Percentiles rank a stretch among this genome's conserved stretches.
Evolutionary conservation across 2,797 vertebrate species (phyloP).

Genomic region (Peromyscus melanophrys): DNA sequence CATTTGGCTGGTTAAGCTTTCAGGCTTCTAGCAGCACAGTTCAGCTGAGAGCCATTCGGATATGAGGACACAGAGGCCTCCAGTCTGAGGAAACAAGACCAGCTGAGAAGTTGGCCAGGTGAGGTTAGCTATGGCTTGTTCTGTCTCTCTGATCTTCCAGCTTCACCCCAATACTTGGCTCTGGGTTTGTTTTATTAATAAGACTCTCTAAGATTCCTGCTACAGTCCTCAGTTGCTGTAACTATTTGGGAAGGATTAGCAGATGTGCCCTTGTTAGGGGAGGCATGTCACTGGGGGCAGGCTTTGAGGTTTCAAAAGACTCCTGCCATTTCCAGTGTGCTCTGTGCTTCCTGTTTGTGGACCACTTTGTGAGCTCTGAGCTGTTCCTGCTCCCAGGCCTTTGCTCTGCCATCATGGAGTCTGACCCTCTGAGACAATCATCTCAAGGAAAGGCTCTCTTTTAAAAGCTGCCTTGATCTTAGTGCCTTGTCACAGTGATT

Average conservation of each 20-base stretch:
- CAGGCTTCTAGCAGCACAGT: no score
- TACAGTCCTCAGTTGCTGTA: background rate
- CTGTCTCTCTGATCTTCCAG: no score
- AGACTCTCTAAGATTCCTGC: no score
- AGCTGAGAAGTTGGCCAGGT: no score
- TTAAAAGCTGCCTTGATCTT: background rate
- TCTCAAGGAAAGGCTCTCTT: background rate
- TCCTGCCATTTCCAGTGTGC: background rate
- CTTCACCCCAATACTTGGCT: no score
- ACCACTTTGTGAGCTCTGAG: background rate
- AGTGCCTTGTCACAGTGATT: background rate
- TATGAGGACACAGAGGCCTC: no score
- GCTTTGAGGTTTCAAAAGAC: background rate
- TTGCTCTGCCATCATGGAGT: background rate
- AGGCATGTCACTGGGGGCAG: background rate
- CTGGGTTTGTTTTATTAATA: no score
- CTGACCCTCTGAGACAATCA: background rate
- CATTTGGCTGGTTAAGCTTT: no score
- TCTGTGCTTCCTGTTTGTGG: background rate
- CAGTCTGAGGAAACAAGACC: no score
- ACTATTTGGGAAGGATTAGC: background rate
- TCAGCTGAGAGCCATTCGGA: no score
- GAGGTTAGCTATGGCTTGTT: no score
- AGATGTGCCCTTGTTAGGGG: background rate
- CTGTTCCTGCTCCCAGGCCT: background rate